phyloP scores from a whole-genome alignment of 2,888 invertebrate genomes.

The Melipona beecheii region DNA sequence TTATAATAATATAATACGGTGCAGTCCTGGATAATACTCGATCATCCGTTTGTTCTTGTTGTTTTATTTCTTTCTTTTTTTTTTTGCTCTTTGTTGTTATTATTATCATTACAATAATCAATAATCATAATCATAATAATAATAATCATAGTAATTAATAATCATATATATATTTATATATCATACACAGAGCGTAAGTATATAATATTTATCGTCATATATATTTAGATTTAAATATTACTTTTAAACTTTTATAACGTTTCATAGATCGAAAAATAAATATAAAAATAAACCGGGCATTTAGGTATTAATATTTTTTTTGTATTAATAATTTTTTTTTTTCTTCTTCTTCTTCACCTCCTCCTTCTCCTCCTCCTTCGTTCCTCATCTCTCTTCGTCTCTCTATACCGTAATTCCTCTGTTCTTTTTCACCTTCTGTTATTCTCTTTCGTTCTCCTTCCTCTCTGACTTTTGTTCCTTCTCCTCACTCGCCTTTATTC shows the following conservation, averaged over 20 bases:
- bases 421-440: constrained; percentile 5
- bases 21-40: constrained; percentile 65
- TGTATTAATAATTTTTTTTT: constrained; percentile 80
- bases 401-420: constrained; percentile 54
- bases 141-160: constrained; percentile 43
- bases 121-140: constrained; percentile 47
- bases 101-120: constrained; percentile 62
- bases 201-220: constrained; percentile 79
- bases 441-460: background rate
- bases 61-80: background rate
- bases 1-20: constrained; percentile 54
- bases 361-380: constrained; percentile 16
- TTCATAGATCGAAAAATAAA: constrained; percentile 84
- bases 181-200: constrained; percentile 77
- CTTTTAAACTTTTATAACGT: constrained; percentile 84
- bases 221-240: constrained; percentile 80
- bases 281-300: constrained; percentile 85
- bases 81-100: constrained; percentile 37
- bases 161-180: constrained; percentile 79
- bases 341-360: constrained; percentile 10
- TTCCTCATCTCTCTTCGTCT: constrained; percentile 20
- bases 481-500: constrained; percentile 37
- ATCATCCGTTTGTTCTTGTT: constrained; percentile 50
- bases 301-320: constrained; percentile 85
- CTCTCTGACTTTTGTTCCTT: constrained; percentile 44